Conservation (phyloP, 2,888 invertebrate genomes). For the Troilus luridus region DNA sequence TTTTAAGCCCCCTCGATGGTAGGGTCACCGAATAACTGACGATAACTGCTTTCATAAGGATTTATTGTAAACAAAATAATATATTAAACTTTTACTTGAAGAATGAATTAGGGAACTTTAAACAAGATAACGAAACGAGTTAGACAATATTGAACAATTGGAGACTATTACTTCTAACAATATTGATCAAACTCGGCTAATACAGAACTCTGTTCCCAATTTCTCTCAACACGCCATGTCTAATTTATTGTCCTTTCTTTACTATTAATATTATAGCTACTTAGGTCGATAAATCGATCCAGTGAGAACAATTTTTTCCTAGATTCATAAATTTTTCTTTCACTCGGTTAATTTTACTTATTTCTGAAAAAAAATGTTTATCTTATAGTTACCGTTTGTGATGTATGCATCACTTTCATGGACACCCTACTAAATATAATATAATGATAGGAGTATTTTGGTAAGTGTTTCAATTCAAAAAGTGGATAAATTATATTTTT, state of each 20-base stretch:
- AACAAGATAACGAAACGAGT: background rate
- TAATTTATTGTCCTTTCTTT: constrained; percentile 1
- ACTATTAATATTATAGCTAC: constrained; percentile 1
- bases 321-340: background rate
- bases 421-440: too few relatives aligned
- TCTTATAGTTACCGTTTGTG: too few relatives aligned
- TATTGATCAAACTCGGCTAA: constrained; percentile 6
- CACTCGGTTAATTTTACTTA: background rate
- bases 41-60: background rate
- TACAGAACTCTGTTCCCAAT: background rate
- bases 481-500: too few relatives aligned
- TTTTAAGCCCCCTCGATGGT: too few relatives aligned
- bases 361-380: too few relatives aligned
- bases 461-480: too few relatives aligned
- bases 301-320: background rate
- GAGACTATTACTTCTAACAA: background rate
- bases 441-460: too few relatives aligned
- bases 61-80: background rate
- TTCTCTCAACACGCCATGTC: background rate
- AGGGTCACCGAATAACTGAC: background rate
- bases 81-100: background rate
- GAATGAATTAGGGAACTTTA: background rate
- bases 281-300: constrained; percentile 8
- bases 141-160: background rate
- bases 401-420: too few relatives aligned